Conservation (phyloP, 2,888 invertebrate genomes). For the Drosophila affinis region DNA sequence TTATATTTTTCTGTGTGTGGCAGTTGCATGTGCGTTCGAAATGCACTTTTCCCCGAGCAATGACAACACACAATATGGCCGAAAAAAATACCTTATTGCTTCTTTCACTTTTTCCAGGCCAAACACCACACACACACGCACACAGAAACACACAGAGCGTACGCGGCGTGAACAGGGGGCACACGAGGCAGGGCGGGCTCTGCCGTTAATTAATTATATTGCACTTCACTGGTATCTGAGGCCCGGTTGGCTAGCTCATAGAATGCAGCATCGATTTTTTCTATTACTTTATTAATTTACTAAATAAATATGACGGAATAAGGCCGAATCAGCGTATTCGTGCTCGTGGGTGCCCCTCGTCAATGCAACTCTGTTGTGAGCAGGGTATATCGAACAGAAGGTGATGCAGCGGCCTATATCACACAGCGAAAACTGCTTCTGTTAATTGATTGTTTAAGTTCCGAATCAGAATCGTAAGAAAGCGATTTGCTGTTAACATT, state of each 20-base stretch:
- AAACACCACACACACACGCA: conserved; percentile 32
- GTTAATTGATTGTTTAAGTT: no score
- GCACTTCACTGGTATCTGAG: conserved; percentile 51
- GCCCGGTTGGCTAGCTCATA: conserved; percentile 31
- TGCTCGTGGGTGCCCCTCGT: not conserved
- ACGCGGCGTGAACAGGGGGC: conserved; percentile 34
- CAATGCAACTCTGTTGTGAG: no score
- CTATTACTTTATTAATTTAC: conserved; percentile 44
- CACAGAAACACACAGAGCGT: conserved; percentile 35
- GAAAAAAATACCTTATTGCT: conserved; percentile 37
- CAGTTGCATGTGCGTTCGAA: conserved; percentile 33
- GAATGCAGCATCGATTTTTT: conserved; percentile 28
- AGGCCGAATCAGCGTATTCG: conserved; percentile 38
- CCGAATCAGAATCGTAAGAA: no score
- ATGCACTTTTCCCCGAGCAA: conserved; percentile 61
- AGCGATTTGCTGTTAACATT: no score
- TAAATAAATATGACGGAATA: conserved; percentile 56
- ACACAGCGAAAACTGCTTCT: no score
- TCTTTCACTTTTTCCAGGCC: conserved; percentile 54
- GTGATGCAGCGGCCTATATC: no score
- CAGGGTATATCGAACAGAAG: no score
- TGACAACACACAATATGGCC: conserved; percentile 75
- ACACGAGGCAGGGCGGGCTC: conserved; percentile 8
- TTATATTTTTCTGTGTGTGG: not conserved
- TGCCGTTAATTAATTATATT: conserved; percentile 43